Percentiles rank a stretch among this genome's conserved stretches.
Evolutionary conservation across 2,113 vertebrate species (phyloP).

Genomic region (Microtus oregoni): DNA sequence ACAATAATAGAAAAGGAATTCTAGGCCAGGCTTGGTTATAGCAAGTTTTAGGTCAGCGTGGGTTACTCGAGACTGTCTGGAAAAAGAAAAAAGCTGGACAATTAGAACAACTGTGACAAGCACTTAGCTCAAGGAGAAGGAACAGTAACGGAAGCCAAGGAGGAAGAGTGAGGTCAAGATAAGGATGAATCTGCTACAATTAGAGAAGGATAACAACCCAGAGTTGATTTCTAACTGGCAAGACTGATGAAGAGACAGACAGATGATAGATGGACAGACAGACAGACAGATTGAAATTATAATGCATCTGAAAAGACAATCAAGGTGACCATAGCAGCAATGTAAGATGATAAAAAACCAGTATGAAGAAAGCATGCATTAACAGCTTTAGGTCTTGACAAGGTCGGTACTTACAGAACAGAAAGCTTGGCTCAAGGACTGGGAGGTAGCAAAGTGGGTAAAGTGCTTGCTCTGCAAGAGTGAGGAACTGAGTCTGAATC

Average conservation of each 20-base stretch:
- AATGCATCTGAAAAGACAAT: not conserved
- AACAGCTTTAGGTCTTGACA: not conserved
- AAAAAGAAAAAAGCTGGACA: not conserved
- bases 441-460: not conserved
- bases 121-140: not conserved
- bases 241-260: not conserved
- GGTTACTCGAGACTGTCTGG: not conserved
- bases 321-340: accelerated
- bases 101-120: not conserved
- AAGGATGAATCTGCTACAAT: not conserved
- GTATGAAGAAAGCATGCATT: not conserved
- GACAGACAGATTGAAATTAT: not conserved
- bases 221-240: not conserved
- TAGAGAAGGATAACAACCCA: not conserved
- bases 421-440: not conserved
- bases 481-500: not conserved
- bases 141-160: not conserved
- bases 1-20: not conserved
- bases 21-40: not conserved
- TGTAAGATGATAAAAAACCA: not conserved
- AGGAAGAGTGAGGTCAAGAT: not conserved
- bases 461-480: not conserved
- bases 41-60: not conserved
- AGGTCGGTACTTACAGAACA: not conserved
- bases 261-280: not conserved